These are phyloP conservation scores for Nothoprocta pentlandii DNA, from an alignment of 2,113 vertebrate genomes.

Conservation along the genomic window DNA sequence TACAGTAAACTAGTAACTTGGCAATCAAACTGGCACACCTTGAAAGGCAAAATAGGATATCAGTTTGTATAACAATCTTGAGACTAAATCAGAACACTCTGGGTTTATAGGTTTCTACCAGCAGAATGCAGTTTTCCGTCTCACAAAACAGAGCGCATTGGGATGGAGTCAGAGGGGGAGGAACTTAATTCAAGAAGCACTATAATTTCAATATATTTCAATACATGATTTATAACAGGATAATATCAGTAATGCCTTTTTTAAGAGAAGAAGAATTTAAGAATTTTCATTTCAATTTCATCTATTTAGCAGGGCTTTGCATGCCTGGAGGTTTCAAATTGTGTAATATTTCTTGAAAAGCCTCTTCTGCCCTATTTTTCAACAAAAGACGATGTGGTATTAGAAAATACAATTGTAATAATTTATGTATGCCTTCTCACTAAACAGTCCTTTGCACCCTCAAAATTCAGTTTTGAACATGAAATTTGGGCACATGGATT, in stretches of 20 bases:
- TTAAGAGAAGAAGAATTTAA: not conserved
- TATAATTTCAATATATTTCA: conserved; percentile 31
- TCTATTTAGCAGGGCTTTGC: not conserved
- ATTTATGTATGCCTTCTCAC: not conserved
- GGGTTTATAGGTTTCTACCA: not conserved
- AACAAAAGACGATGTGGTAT: not conserved
- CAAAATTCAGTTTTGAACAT: not conserved
- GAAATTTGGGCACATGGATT: not conserved
- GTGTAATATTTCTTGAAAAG: not conserved
- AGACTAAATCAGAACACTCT: not conserved
- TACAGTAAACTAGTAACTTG: not conserved
- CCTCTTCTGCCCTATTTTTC: not conserved
- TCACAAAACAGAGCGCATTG: not conserved
- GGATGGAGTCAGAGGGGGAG: not conserved
- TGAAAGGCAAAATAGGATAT: not conserved
- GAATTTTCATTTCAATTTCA: not conserved
- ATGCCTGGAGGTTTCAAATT: not conserved
- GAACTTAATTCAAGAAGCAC: not conserved
- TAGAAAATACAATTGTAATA: not conserved
- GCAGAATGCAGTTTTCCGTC: not conserved
- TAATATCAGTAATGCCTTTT: not conserved
- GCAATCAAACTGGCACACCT: not conserved
- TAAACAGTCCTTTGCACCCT: not conserved
- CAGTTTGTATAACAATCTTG: not conserved
- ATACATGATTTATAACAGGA: conserved; percentile 18